A percentile compares a stretch with the other conserved stretches of the same genome.
phyloP scores from a whole-genome alignment of 2,113 vertebrate species.

The Anhinga rufa region DNA sequence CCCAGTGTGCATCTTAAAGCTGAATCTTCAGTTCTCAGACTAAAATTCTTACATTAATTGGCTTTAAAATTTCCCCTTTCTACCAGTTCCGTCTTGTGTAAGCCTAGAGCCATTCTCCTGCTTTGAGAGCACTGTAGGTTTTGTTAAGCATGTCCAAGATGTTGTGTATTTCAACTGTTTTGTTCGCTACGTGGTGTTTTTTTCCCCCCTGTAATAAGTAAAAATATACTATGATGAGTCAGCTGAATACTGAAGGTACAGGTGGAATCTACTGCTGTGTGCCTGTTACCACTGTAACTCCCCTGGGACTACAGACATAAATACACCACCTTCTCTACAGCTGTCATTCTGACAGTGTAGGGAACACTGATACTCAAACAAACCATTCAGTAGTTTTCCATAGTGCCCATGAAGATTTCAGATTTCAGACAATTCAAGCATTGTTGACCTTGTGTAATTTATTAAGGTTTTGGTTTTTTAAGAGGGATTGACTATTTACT shows the following conservation, averaged over 20 bases:
- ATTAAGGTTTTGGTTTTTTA: background rate
- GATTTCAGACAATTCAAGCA: background rate
- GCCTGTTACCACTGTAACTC: background rate
- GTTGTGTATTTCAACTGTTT: background rate
- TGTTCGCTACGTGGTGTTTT: background rate
- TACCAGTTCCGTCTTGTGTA: background rate
- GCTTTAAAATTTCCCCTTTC: background rate
- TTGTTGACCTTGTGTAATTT: background rate
- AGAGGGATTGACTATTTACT: background rate
- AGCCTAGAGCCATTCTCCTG: background rate
- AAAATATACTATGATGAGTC: background rate
- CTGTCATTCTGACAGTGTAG: background rate
- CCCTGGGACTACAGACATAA: background rate
- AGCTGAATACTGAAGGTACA: background rate
- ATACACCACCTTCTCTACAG: background rate
- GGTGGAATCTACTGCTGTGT: background rate
- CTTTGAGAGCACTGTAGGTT: background rate
- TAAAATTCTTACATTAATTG: background rate
- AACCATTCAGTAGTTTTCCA: background rate
- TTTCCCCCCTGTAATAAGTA: background rate
- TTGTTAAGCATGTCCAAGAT: background rate
- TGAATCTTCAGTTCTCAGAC: background rate
- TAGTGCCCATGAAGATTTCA: background rate
- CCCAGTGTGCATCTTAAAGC: background rate
- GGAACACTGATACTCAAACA: background rate